Evolutionary conservation across 2,888 invertebrate species (phyloP).

Genomic region (Pandemis heparana): DNA sequence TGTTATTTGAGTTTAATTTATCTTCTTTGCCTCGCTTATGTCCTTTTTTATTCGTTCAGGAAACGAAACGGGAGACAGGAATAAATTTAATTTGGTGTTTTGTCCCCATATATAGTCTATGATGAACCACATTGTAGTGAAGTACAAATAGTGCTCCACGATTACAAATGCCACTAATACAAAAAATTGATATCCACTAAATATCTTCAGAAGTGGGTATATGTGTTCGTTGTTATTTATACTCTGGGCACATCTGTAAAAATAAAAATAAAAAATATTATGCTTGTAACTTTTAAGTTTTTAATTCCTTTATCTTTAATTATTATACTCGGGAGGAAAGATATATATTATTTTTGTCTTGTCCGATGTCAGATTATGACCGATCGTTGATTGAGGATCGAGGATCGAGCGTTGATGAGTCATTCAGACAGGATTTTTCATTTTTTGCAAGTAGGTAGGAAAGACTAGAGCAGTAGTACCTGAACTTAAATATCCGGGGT

Average conservation of each 20-base stretch:
- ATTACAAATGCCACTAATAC: slow-evolving; percentile 58
- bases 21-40: not conserved
- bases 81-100: not conserved
- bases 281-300: no score
- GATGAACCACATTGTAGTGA: slow-evolving; percentile 68
- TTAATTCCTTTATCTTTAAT: no score
- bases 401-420: no score
- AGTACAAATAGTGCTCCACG: slow-evolving; percentile 67
- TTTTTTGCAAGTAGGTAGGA: no score
- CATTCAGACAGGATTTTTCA: no score
- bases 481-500: no score
- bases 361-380: no score
- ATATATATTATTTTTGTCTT: no score
- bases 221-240: slow-evolving; percentile 62
- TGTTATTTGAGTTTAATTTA: not conserved
- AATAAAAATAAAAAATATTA: no score
- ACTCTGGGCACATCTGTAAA: slow-evolving; percentile 62
- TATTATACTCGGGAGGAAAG: no score
- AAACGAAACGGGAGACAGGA: not conserved
- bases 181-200: slow-evolving; percentile 55
- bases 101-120: slow-evolving; percentile 68
- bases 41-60: not conserved
- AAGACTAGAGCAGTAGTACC: no score
- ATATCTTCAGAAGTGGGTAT: slow-evolving; percentile 65
- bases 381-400: no score